These are phyloP conservation scores for Acanthurus tractus DNA, from an alignment of 2,797 vertebrate species.

Conservation along the genomic window DNA sequence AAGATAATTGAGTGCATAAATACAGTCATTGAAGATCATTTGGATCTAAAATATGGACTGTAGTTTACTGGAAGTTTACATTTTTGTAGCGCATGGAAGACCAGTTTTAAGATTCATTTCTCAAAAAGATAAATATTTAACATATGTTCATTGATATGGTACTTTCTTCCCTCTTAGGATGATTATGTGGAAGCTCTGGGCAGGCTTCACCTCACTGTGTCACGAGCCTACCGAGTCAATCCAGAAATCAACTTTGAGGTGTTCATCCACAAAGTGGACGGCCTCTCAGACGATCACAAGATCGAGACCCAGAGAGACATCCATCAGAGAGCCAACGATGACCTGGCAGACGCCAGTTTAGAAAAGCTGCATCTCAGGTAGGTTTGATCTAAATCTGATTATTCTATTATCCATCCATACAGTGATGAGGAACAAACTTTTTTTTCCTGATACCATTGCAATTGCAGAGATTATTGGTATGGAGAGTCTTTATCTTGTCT, in stretches of 20 bases:
- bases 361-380: constrained; percentile 99
- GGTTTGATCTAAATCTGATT: constrained; percentile 15
- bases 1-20: background rate
- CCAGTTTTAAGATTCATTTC: background rate
- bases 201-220: constrained; percentile 97
- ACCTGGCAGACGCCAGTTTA: constrained; percentile 96
- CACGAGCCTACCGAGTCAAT: constrained; percentile 98
- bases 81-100: background rate
- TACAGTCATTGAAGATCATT: background rate
- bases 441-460: background rate
- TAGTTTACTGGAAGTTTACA: background rate
- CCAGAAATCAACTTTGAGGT: constrained; percentile 99
- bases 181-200: constrained; percentile 98
- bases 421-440: background rate
- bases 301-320: constrained; percentile 99
- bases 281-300: constrained; percentile 99
- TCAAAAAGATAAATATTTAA: background rate
- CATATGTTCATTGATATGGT: background rate
- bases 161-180: constrained; percentile 84
- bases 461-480: background rate
- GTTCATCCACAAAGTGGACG: constrained; percentile 99
- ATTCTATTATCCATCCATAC: background rate
- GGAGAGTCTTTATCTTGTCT: background rate
- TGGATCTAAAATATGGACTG: background rate
- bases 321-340: constrained; percentile 98